phyloP scores from a whole-genome alignment of 2,888 invertebrate species.

The Brachyopa scutellaris region DNA sequence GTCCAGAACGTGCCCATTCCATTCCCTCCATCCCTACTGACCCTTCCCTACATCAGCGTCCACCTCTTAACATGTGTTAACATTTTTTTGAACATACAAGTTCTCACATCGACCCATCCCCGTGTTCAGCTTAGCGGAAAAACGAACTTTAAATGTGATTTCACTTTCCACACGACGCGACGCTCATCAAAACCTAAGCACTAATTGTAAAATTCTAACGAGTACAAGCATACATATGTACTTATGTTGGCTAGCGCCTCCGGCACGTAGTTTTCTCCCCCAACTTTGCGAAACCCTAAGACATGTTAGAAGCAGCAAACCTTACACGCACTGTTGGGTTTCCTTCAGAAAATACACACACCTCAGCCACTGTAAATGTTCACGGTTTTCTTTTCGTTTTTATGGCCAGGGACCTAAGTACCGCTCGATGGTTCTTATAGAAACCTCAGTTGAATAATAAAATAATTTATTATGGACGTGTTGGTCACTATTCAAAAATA shows the following conservation, averaged over 20 bases:
- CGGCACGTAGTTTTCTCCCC: constrained; percentile 38
- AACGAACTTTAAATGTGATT: constrained; percentile 53
- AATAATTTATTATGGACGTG: constrained; percentile 58
- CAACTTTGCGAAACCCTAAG: constrained; percentile 36
- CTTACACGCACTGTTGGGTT: constrained; percentile 59
- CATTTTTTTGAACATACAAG: constrained; percentile 35
- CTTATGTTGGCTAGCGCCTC: constrained; percentile 55
- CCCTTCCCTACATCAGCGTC: no score
- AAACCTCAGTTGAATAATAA: constrained; percentile 64
- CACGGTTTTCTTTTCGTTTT: constrained; percentile 3
- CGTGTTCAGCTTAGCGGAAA: constrained; percentile 61
- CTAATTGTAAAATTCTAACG: constrained; percentile 51
- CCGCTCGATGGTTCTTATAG: constrained; percentile 42
- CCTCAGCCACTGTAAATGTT: constrained; percentile 15
- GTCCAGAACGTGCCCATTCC: no score
- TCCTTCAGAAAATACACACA: constrained; percentile 28
- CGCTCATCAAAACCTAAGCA: constrained; percentile 23
- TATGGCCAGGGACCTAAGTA: constrained; percentile 46
- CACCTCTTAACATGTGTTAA: constrained; percentile 55
- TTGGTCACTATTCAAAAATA: constrained; percentile 2
- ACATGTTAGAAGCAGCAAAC: constrained; percentile 24
- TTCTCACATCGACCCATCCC: constrained; percentile 64
- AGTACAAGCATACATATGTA: constrained; percentile 14
- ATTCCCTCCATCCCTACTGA: no score
- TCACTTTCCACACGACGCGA: constrained; percentile 50